Evolutionary conservation across 1,140 invertebrate species (phyloP).

Genomic region (Temnothorax curvispinosus): DNA sequence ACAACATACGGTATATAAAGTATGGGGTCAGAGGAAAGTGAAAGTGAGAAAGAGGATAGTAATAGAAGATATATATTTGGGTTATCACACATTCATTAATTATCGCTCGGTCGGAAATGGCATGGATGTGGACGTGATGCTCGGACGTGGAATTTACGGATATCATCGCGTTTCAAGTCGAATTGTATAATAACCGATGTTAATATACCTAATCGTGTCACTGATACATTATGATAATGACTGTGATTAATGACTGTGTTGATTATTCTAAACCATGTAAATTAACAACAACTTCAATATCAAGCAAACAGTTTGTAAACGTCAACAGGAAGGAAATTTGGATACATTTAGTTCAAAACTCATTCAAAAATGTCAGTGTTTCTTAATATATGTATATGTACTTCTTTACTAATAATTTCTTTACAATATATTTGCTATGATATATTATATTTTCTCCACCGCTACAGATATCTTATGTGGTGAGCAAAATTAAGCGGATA

Average conservation of each 20-base stretch:
- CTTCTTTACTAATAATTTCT: neutral
- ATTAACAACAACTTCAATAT: conserved; percentile 13
- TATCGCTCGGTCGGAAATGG: conserved; percentile 42
- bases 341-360: neutral
- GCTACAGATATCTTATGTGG: neutral
- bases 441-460: neutral
- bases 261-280: neutral
- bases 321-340: neutral
- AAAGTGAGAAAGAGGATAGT: neutral
- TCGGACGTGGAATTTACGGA: conserved; percentile 26
- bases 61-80: neutral
- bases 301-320: neutral
- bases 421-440: neutral
- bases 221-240: conserved; percentile 40
- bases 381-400: neutral
- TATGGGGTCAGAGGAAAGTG: neutral
- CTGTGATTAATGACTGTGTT: neutral
- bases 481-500: neutral
- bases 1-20: neutral
- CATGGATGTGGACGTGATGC: neutral
- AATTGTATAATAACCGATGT: neutral
- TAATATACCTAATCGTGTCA: conserved; percentile 2
- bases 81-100: conserved; percentile 59
- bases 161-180: conserved; percentile 38
- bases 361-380: neutral